Conservation (phyloP, 2,113 vertebrate genomes). For the Columba janthina region DNA sequence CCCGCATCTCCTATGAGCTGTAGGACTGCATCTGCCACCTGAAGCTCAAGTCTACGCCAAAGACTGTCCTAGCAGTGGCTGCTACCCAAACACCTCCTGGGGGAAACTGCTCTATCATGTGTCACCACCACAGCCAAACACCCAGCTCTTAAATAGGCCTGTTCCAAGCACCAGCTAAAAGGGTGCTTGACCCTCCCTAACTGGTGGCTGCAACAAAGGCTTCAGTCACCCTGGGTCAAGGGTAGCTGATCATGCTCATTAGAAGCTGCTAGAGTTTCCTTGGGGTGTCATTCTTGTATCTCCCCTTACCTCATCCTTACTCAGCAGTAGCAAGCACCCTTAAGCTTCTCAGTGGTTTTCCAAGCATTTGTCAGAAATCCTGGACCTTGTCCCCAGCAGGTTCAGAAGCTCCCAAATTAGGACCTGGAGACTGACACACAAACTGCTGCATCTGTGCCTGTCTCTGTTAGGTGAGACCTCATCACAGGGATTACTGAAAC, state of each 20-base stretch:
- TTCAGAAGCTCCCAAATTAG: not conserved
- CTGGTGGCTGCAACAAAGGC: not conserved
- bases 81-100: not conserved
- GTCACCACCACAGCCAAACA: not conserved
- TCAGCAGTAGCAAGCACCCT: not conserved
- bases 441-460: not conserved
- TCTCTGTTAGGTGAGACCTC: not conserved
- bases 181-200: not conserved
- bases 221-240: not conserved
- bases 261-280: not conserved
- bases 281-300: not conserved
- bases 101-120: fast-evolving
- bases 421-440: not conserved
- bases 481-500: not conserved
- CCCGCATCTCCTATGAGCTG: not conserved
- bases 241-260: not conserved
- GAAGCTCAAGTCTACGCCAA: not conserved
- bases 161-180: not conserved
- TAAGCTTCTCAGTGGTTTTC: not conserved
- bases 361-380: not conserved
- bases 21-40: not conserved
- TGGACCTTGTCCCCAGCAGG: not conserved
- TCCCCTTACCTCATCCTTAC: not conserved
- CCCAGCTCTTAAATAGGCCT: not conserved
- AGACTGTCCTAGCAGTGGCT: not conserved